Base-by-base conservation (phyloP, 1,140 invertebrate species). In the Pissodes strobi region DNA sequence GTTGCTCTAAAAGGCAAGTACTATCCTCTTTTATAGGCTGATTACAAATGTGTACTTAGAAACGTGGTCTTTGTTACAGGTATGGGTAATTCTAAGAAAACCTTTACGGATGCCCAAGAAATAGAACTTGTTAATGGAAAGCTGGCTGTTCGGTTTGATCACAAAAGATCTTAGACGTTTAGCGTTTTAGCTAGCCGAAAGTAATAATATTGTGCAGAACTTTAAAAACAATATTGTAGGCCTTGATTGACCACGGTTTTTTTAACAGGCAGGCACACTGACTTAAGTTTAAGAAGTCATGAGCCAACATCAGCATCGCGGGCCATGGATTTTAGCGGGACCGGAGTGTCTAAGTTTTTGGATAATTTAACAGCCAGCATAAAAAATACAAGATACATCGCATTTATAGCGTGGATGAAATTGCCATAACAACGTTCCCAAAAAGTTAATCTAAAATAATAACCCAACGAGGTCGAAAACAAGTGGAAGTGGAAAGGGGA, bases 401-500 rank as follows among this genome's bases (percentile, higher is more conserved):
- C 62, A 72, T 73, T 19, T 76, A 65, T 55, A 69, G 67, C 48
- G 37, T 52, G 9, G 68, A 69, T 22, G 60, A 67, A 45, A 64
- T 55, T 2, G 59, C 39, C 1, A 25, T 71, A 15, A 60, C 70
- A 12, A 64, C 73, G 6, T 74, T 76, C 6, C 38, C 53, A 10
- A 57, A 57, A 27, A 39, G 15, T 13, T 10, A 56, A 15, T 34
- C 21, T 1, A 56, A 56, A 56, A 34, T 55, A 23, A n/a, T 64
- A 15, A 69, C 10, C 38, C 15, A 13, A 15, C 25, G 22, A 30
- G 66, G 59, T 12, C 17, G 38, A 63, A 15, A 79, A 55, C 77
- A 83, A 71, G 74, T 83, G 27, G 80, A 76, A n/a, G 58, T 53
- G 1, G 41, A 61, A 37, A 56, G 59, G 15, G 78, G 76, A 5